Evolutionary conservation across 2,113 vertebrate genomes (phyloP), one percentile per base, ranked within the genome.

Genomic region (Asarcornis scutulata): DNA sequence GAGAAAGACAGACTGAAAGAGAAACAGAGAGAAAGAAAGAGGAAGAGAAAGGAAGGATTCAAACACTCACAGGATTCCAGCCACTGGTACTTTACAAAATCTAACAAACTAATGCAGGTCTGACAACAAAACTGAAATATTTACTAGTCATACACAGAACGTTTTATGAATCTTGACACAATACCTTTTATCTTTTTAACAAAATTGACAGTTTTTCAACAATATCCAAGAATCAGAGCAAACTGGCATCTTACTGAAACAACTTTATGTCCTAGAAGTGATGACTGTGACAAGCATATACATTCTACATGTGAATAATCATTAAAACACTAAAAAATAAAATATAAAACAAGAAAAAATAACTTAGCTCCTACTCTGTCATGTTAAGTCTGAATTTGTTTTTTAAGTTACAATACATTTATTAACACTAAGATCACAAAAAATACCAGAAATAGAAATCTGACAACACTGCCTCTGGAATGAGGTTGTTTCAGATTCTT

Each of bases 401-500:
- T 92, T 92, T 59, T 26, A 90, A 94, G 86, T 64, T 89, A 67
- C 69, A 84, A 60, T 78, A 87, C 77, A 95, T 88, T 81, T 97
- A 89, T 77, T 95, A 94, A 69, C 32, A 77, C 55, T 53, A 89
- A 6, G 22, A 73, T 86, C 67, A 88, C 67, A 62, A 88, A 94
- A 96, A 94, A 58, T 23, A 88, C 82, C 85, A 94, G 72, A 93
- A 96, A 96, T 95, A 96, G 95, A 95, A 92, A 91, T 72, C 71
- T 95, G 96, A 97, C 93, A 92, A 69, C 87, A 63, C 82, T 77
- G 56, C 75, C 59, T 71, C 93, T 93, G 96, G 96, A 95, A 97
- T 94, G 89, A 94, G 64, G 72, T 97, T 91, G 93, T 94, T 96
- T 94, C 93, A 94, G 71, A 95, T 95, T 94, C 95, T 96, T 81